These are phyloP conservation scores for Ptychadena robeensis DNA, from an alignment of 2,797 vertebrate species.

Conservation along the genomic window DNA sequence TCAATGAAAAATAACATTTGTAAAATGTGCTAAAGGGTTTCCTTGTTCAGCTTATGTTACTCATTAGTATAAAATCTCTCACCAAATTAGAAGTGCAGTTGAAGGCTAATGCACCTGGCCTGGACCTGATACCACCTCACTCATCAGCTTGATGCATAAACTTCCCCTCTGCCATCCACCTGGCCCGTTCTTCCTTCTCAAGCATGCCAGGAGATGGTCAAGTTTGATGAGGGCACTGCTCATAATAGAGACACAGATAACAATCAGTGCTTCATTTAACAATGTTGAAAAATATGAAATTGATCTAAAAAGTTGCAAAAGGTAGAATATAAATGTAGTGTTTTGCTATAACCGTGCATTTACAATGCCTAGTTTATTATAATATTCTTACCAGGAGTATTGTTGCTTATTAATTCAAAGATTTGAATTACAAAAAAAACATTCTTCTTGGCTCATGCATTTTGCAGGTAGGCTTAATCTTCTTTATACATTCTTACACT, in stretches of 20 bases:
- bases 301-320: slow-evolving; percentile 13
- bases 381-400: not conserved
- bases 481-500: not conserved
- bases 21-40: slow-evolving; percentile 14
- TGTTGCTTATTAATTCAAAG: not conserved
- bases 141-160: slow-evolving; percentile 33
- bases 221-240: not conserved
- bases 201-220: slow-evolving; percentile 20
- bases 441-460: too few species aligned
- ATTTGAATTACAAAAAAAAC: too few species aligned
- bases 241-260: not conserved
- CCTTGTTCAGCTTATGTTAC: slow-evolving; percentile 5
- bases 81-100: slow-evolving; percentile 27
- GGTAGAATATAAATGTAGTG: not conserved
- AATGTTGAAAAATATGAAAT: not conserved
- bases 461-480: not conserved
- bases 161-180: slow-evolving; percentile 28
- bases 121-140: slow-evolving; percentile 37
- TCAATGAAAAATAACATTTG: slow-evolving; percentile 18
- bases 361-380: not conserved
- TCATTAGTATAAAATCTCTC: slow-evolving; percentile 39
- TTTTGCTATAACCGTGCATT: not conserved
- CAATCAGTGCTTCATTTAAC: not conserved
- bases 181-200: slow-evolving; percentile 2
- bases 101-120: slow-evolving; percentile 39